Evolutionary conservation across 2,113 vertebrate genomes (phyloP), one percentile per base, ranked within the genome.

Genomic region (Uria aalge): DNA sequence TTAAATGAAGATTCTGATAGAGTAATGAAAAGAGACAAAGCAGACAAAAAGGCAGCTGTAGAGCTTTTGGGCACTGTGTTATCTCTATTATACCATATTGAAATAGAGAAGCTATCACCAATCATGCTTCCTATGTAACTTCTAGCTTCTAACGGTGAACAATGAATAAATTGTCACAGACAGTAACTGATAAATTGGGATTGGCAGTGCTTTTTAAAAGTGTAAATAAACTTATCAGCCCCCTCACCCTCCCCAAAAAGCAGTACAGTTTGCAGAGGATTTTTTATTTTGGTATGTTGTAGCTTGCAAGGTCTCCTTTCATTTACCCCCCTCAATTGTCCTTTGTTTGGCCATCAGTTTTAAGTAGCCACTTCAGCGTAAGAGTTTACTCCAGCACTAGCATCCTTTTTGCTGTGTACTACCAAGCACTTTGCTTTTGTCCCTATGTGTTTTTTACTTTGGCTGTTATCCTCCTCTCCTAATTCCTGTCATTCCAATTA

Each of bases 1-100:
- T 98, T 98, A 98, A 98, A 98, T 98, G 98, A 98, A 98, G 98
- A 98, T 98, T 98, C 98, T 98, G 98, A 98, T 98, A 98, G 98
- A 98, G 98, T 98, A 98, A 98, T 98, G 98, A 98, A 98, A 98
- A 98, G 98, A 98, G 98, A 98, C 98, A 98, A 98, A 98, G 98
- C 98, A 98, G 98, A 98, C 98, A 98, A 98, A 98, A 98, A 98
- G 98, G 98, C 96, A 50, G 97, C 97, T 97, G 98, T 97, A 97
- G 96, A 98, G 98, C 98, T 98, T 98, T 98, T 98, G 98, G 98
- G 98, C 98, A 97, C 97, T 41, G 96, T 98, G 98, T 98, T 98
- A 98, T 98, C 98, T 98, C 98, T 98, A 98, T 98, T 98, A 98
- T 98, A 98, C 98, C 98, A 98, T 98, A 98, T 98, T 98, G 98